Evolutionary conservation across 2,888 invertebrate species (phyloP).

Genomic region (Timema cristinae): DNA sequence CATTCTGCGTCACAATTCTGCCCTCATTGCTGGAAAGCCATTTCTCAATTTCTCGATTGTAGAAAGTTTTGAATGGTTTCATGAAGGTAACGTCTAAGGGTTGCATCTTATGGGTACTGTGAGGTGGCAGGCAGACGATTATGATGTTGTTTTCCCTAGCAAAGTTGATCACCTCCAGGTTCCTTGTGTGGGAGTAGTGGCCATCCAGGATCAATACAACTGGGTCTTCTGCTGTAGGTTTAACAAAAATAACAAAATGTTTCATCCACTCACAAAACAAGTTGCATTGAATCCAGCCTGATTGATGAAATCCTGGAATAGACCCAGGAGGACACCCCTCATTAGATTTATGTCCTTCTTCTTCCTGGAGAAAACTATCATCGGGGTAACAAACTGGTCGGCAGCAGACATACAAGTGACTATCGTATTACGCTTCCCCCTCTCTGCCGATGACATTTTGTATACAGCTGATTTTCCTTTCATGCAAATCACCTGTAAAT

Average conservation of each 20-base stretch:
- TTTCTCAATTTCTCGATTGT: conserved; percentile 20
- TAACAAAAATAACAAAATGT: conserved; percentile 25
- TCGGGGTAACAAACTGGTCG: conserved; percentile 39
- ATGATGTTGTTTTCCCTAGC: conserved; percentile 19
- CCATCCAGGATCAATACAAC: conserved; percentile 35
- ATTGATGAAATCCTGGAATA: conserved; percentile 36
- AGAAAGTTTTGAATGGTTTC: conserved; percentile 27
- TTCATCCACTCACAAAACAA: conserved; percentile 25
- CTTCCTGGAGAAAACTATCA: conserved; percentile 40
- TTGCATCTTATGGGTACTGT: conserved; percentile 8
- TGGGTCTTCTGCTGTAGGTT: conserved; percentile 30
- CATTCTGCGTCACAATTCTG: conserved; percentile 19
- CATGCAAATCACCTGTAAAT: conserved; percentile 35
- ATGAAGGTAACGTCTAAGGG: conserved; percentile 24
- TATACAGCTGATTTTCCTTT: conserved; percentile 40
- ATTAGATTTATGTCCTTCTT: conserved; percentile 38
- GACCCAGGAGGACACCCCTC: conserved; percentile 38
- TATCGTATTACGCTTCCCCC: conserved; percentile 37
- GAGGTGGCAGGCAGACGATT: conserved; percentile 21
- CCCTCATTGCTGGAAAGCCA: conserved; percentile 17
- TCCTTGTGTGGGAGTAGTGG: conserved; percentile 32
- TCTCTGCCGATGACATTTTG: conserved; percentile 39
- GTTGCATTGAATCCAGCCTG: conserved; percentile 33
- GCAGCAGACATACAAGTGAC: conserved; percentile 38
- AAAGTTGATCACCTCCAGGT: conserved; percentile 33